These are phyloP conservation scores for Latheticus oryzae DNA, from an alignment of 2,888 invertebrate genomes.

Conservation along the genomic window DNA sequence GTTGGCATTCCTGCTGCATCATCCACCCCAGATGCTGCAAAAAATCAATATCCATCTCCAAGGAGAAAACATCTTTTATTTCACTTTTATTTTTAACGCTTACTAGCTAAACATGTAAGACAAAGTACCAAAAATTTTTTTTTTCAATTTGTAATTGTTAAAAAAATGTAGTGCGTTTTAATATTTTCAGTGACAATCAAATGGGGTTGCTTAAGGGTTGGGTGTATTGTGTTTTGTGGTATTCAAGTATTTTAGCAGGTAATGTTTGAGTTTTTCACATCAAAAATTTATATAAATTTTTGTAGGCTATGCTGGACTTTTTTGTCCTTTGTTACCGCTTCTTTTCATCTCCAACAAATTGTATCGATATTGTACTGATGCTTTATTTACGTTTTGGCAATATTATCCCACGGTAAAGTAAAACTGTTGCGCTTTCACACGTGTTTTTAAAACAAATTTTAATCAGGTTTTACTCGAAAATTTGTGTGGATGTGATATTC, in stretches of 20 bases:
- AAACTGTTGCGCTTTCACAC: background rate
- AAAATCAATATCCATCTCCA: conserved; percentile 29
- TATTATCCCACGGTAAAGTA: conserved; percentile 83
- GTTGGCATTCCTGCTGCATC: conserved; percentile 21
- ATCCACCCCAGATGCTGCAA: conserved; percentile 29
- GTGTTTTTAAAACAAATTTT: no score
- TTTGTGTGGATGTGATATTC: conserved; percentile 75
- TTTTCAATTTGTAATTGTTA: conserved; percentile 1
- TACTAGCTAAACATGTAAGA: conserved; percentile 21
- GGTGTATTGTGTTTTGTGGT: conserved; percentile 63
- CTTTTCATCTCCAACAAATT: conserved; percentile 76
- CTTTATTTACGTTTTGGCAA: conserved; percentile 84
- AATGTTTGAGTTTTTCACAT: conserved; percentile 43
- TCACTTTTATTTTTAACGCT: conserved; percentile 7
- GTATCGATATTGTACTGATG: conserved; percentile 77
- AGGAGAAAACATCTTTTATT: conserved; percentile 6
- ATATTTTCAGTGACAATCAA: conserved; percentile 11
- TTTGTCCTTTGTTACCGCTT: conserved; percentile 78
- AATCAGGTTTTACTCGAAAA: conserved; percentile 81
- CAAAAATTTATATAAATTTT: no score
- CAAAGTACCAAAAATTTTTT: background rate
- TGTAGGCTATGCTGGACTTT: conserved; percentile 68
- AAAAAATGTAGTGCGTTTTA: conserved; percentile 5
- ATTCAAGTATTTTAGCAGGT: conserved; percentile 63
- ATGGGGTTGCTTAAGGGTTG: conserved; percentile 58